Base-by-base conservation (phyloP, 2,888 invertebrate species). In the Synanthedon andrenaeformis region DNA sequence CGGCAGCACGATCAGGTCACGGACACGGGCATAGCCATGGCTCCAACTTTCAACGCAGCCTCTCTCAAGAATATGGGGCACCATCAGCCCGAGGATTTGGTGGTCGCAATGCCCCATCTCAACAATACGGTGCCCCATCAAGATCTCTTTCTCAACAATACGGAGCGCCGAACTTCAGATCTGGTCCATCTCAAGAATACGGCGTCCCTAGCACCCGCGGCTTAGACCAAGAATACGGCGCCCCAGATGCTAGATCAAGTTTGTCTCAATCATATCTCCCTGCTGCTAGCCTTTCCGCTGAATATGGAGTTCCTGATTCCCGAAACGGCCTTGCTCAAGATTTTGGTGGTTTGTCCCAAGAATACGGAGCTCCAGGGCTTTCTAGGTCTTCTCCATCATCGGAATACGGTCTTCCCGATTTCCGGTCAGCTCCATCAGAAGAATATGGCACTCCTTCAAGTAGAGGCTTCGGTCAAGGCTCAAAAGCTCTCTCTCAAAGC, bases 371-470 rank as follows among this genome's bases (percentile, higher is more conserved):
- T 6, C 64, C 69, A 3, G 57, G 57, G 10, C 8, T 41, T 35
- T n/a, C 17, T 13, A 35, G 13, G 13, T 41, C 58, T 49, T 61
- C 63, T 42, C 69, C 62, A 1, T 71, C 72, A 3, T 41, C 63
- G 4, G 59, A 67, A 19, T 74, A 73, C 42, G 72, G 71, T 14
- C 56, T 60, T 5, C 74, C 76, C 28, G 74, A 71, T 51, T 63
- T 69, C 51, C 65, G 70, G 6, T 71, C 71, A 3, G 35, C 59
- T 14, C 71, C 73, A 12, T 74, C 78, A 3, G 65, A 71, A 54
- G 69, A 73, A 54, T 79, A 76, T 51, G 72, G 74, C 5, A 61
- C 59, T 3, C 75, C 79, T 0, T 62, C 69, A 1, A 62, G 63
- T 54, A 69, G 65, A 48, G 67, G 61, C 52, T 70, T 71, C 10